Conservation (phyloP, 2,888 invertebrate genomes). For the Drosophila leonis region DNA sequence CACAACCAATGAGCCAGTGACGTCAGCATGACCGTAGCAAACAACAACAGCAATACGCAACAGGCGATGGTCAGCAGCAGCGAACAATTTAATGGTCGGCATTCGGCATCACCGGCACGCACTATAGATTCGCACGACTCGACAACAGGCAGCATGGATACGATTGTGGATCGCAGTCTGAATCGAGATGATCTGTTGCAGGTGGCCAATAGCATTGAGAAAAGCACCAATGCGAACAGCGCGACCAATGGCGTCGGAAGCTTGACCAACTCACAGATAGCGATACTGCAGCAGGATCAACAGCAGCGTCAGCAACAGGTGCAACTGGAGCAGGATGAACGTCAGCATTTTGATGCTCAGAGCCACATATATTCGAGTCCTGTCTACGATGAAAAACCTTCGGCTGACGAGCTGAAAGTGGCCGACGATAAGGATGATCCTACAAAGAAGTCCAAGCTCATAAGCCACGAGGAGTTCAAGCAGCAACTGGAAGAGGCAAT, state of each 20-base stretch:
- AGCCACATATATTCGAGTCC: slow-evolving; percentile 85
- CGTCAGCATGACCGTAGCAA: slow-evolving; percentile 53
- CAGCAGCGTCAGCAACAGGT: slow-evolving; percentile 54
- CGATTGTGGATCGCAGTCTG: slow-evolving; percentile 83
- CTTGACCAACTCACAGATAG: slow-evolving; percentile 83
- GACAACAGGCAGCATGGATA: slow-evolving; percentile 84
- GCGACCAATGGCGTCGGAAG: slow-evolving; percentile 76
- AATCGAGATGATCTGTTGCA: slow-evolving; percentile 76
- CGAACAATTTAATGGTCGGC: slow-evolving; percentile 68
- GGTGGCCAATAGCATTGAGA: slow-evolving; percentile 73
- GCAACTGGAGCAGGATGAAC: slow-evolving; percentile 52
- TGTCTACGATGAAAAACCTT: slow-evolving; percentile 82
- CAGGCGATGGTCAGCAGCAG: slow-evolving; percentile 22
- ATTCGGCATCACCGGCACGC: slow-evolving; percentile 84
- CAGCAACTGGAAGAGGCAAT: slow-evolving; percentile 79
- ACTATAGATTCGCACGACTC: slow-evolving; percentile 84
- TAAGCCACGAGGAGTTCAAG: slow-evolving; percentile 83
- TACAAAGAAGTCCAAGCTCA: slow-evolving; percentile 75
- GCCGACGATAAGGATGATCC: slow-evolving; percentile 24
- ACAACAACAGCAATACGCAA: slow-evolving; percentile 32
- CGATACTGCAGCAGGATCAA: slow-evolving; percentile 71
- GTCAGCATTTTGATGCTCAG: slow-evolving; percentile 76
- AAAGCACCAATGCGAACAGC: slow-evolving; percentile 80
- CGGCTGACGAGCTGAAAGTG: slow-evolving; percentile 38
- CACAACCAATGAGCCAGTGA: slow-evolving; percentile 50